Conservation (phyloP, 2,888 invertebrate species). For the Macrophya annulata region DNA sequence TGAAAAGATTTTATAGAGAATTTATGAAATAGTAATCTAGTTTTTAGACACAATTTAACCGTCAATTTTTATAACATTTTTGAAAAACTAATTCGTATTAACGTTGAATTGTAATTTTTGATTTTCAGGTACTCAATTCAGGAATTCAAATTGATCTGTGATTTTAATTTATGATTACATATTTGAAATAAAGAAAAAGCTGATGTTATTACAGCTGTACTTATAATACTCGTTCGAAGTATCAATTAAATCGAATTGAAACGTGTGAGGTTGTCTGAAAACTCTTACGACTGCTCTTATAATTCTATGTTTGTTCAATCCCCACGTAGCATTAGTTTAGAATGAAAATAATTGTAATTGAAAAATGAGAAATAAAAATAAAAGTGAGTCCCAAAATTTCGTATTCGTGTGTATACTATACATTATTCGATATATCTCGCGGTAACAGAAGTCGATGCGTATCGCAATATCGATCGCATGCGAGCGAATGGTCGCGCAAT, state of each 20-base stretch:
- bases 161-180: background rate
- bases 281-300: background rate
- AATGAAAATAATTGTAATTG: background rate
- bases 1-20: background rate
- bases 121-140: background rate
- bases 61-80: background rate
- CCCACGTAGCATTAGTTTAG: background rate
- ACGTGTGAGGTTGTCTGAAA: background rate
- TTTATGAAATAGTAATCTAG: background rate
- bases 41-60: background rate
- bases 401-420: background rate
- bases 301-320: background rate
- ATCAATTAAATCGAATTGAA: conserved; percentile 3
- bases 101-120: background rate
- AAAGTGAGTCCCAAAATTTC: background rate
- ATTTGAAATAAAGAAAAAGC: background rate
- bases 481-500: conserved; percentile 57
- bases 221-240: background rate
- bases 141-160: background rate
- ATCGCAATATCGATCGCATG: conserved; percentile 58
- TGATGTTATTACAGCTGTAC: background rate
- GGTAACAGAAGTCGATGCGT: conserved; percentile 48
- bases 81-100: background rate
- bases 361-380: background rate
- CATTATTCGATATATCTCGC: conserved; percentile 55